A percentile compares a stretch with the other conserved stretches of the same genome.
Evolutionary conservation across 2,888 invertebrate species (phyloP).

Genomic region (Phrixothrix hirtus): DNA sequence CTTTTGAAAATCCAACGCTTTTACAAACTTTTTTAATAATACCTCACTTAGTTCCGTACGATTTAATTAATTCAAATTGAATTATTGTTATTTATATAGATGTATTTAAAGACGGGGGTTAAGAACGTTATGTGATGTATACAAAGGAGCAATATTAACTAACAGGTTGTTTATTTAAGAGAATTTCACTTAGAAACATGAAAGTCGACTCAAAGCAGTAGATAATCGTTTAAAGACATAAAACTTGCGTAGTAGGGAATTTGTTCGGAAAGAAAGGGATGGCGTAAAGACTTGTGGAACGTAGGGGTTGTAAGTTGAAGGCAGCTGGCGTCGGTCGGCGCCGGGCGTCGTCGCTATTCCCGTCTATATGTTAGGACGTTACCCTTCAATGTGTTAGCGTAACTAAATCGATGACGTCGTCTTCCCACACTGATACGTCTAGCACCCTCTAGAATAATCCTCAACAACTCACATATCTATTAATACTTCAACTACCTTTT

Average conservation of each 20-base stretch:
- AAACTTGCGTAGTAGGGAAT: conserved; percentile 25
- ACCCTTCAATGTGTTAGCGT: conserved; percentile 48
- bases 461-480: background rate
- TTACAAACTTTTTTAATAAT: background rate
- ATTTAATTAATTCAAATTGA: no score
- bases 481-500: background rate
- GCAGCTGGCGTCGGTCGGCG: conserved; percentile 32
- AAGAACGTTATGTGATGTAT: background rate
- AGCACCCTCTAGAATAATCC: conserved; percentile 15
- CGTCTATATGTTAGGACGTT: conserved; percentile 45
- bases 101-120: no score
- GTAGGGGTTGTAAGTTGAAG: conserved; percentile 27
- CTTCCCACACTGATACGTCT: conserved; percentile 24
- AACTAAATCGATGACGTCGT: conserved; percentile 45
- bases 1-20: background rate
- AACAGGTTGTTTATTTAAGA: background rate
- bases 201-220: conserved; percentile 21
- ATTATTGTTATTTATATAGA: no score
- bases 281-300: conserved; percentile 31
- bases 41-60: background rate
- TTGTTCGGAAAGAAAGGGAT: conserved; percentile 25
- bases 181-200: conserved; percentile 1
- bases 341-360: conserved; percentile 34
- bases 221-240: conserved; percentile 22
- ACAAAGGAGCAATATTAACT: background rate